Evolutionary conservation across 2,888 invertebrate genomes (phyloP).

Genomic region (Brachylomia viminalis): DNA sequence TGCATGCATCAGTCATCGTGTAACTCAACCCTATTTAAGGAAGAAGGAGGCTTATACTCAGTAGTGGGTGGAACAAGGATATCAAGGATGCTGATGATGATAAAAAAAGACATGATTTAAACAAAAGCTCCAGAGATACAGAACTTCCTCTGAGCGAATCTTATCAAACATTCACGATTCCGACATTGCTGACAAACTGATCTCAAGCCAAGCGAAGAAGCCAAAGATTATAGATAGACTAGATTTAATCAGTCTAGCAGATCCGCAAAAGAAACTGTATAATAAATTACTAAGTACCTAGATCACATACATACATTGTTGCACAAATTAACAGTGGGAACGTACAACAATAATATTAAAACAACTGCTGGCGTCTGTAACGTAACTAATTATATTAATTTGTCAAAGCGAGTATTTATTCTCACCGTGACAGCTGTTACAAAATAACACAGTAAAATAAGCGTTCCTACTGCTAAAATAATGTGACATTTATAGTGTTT

Average conservation of each 20-base stretch:
- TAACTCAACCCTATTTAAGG: too few species aligned
- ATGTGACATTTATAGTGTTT: conserved; percentile 50
- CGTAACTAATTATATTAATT: conserved; percentile 46
- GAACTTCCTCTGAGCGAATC: too few species aligned
- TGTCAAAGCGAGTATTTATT: conserved; percentile 41
- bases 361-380: conserved; percentile 10
- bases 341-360: conserved; percentile 10
- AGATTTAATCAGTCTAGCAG: background rate
- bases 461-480: conserved; percentile 24
- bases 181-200: background rate
- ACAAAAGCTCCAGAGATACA: background rate
- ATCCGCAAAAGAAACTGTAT: background rate
- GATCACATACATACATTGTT: background rate
- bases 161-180: background rate
- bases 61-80: background rate
- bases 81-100: background rate
- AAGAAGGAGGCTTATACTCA: too few species aligned
- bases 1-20: too few species aligned
- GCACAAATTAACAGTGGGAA: conserved; percentile 21
- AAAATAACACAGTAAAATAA: conserved; percentile 19
- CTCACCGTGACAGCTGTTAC: conserved; percentile 22
- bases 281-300: conserved; percentile 9
- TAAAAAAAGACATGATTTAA: background rate
- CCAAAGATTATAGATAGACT: background rate
- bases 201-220: background rate